phyloP scores from a whole-genome alignment of 92 coral and sea anemone species.

The Paramuricea clavata region DNA sequence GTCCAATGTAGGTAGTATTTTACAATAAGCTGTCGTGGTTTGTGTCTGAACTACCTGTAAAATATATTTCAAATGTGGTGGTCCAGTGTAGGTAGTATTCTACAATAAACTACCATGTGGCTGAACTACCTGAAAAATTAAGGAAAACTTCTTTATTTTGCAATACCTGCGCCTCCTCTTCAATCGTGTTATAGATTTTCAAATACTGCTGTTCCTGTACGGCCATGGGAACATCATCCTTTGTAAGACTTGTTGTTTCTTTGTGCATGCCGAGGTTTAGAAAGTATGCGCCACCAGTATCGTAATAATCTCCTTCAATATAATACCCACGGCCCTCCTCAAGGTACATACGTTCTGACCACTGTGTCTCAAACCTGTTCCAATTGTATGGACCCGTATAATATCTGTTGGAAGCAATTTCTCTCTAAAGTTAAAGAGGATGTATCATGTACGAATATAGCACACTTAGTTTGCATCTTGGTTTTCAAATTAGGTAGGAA shows the following conservation, averaged over 20 bases:
- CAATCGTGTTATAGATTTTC: conserved; percentile 44
- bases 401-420: conserved; percentile 77
- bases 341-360: conserved; percentile 76
- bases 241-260: conserved; percentile 76
- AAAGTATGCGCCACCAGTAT: conserved; percentile 69
- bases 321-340: conserved; percentile 73
- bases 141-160: background rate
- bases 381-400: conserved; percentile 71
- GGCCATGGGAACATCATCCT: conserved; percentile 79
- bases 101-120: no score
- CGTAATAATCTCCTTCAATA: conserved; percentile 78
- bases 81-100: no score
- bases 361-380: conserved; percentile 72
- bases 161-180: conserved; percentile 78
- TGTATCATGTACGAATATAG: no score
- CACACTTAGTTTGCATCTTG: no score
- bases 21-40: no score
- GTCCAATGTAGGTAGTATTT: no score
- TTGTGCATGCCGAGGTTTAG: conserved; percentile 77
- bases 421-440: conserved; percentile 56
- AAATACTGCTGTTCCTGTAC: conserved; percentile 82
- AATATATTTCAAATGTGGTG: no score
- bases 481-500: no score
- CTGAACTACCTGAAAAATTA: no score
- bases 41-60: no score